Evolutionary conservation across 1,140 invertebrate species (phyloP).

Genomic region (Nomia melanderi): DNA sequence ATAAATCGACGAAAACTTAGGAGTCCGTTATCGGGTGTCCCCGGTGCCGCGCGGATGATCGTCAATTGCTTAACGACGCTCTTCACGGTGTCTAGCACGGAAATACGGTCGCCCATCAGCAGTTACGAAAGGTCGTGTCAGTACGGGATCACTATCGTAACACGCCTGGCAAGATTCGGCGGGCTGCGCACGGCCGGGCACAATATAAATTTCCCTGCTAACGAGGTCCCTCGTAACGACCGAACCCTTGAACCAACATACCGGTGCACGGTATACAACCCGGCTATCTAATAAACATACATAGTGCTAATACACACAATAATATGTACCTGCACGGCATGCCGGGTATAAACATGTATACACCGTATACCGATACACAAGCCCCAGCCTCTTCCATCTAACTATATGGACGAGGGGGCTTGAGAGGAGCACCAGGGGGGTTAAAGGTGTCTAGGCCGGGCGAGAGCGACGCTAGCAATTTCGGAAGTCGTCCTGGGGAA

Average conservation of each 20-base stretch:
- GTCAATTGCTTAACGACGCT: conserved; percentile 29
- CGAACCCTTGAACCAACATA: conserved; percentile 43
- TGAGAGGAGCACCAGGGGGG: too few species aligned
- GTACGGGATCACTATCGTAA: conserved; percentile 38
- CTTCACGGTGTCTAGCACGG: neutral
- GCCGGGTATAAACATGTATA: conserved; percentile 23
- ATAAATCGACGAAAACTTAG: conserved; percentile 1
- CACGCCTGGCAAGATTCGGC: conserved; percentile 42
- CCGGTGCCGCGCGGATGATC: neutral
- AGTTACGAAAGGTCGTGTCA: conserved; percentile 44
- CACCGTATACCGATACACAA: conserved; percentile 9
- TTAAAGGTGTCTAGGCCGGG: neutral
- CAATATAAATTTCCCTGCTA: conserved; percentile 45
- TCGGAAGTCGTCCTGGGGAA: conserved; percentile 33
- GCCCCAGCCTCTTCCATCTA: neutral
- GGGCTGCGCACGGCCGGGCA: neutral
- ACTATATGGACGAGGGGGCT: too few species aligned
- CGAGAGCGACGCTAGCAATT: conserved; percentile 24
- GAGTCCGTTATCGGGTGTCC: neutral
- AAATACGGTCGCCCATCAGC: conserved; percentile 29
- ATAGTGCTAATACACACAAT: conserved; percentile 43
- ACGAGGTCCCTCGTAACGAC: conserved; percentile 43
- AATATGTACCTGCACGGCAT: conserved; percentile 34
- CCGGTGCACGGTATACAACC: conserved; percentile 31
- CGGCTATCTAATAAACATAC: conserved; percentile 43